Evolutionary conservation across 2,113 vertebrate species (phyloP), one percentile per base, ranked within the genome.

Genomic region (Oenanthe melanoleuca): DNA sequence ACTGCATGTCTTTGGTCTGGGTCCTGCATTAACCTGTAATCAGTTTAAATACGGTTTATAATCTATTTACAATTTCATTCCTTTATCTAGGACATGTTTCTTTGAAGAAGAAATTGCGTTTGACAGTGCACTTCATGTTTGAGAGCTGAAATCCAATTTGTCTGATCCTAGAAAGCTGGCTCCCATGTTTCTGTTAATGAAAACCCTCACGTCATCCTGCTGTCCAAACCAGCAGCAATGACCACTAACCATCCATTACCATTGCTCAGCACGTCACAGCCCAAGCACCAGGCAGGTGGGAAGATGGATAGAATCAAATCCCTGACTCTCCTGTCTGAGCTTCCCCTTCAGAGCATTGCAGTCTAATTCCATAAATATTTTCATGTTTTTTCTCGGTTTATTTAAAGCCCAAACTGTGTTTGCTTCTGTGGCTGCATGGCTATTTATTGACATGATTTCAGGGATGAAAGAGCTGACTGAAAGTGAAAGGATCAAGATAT

Each of bases 51-150:
- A 16, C 1, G 3, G 34, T 73, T 89, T 86, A 16, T 73, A 88
- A 85, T 83, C 33, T 80, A 13, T 90, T 88, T 93, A 34, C 69
- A 64, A 0, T 72, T 90, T 42, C 57, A 56, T 88, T 86, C 56
- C 82, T 93, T 88, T 92, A 49, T 67, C 82, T 61, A 34, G 33
- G 52, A 38, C 45, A 37, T 75, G 60, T 66, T 94, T 90, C 90
- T 90, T 90, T 64, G 69, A 90, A 81, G 88, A 78, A 81, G 42
- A 81, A 95, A 74, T 89, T 38, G 40, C 11, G 2, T 88, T 78
- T 93, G 94, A 86, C 88, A 78, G 72, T 2, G 0, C 44, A 78
- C 64, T 93, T 93, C 55, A 88, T 84, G 71, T 80, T 67, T 52
- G 86, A 84, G 85, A 81, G 53, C 26, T 49, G 26, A 38, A 80